Base-by-base conservation (phyloP, 1,140 invertebrate species). In the Zaprionus kolodkinae region DNA sequence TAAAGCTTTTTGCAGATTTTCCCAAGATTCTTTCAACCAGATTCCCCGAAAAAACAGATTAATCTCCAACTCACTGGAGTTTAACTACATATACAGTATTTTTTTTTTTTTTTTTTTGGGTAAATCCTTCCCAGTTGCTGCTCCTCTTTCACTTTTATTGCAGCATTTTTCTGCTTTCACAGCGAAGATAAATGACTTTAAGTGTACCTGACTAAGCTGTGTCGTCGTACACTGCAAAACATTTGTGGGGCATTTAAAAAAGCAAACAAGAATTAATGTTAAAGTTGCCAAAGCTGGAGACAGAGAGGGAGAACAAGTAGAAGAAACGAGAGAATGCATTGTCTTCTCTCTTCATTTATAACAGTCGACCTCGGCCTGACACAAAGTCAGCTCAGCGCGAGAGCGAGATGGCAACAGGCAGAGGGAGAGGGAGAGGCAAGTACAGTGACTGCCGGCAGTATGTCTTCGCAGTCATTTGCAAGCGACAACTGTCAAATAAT, bases 401-500 rank as follows among this genome's bases (percentile, higher is more conserved):
- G 40, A 45, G 38, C 15, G 11, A 33, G 33, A 30, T 13, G 36
- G 35, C 54, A 48, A 63, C 54, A 56, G 54, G 54, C 67, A 70
- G 21, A 52, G 55, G n/a, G n/a, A 60, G 45, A 54, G 21, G 62
- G 25, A 52, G 38, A 12, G 13, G 55, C 35, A 54, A 43, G 43
- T 33, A 66, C 48, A 69, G 45, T 68, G 40, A 35, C 30, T 56
- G 27, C 52, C 63, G 38, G 55, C 45, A 36, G 38, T 45, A 52
- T 59, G 21, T 57, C 65, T 57, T 54, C 6, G n/a, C 43, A 72
- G 76, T 79, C 78, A 79, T 77, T 79, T 73, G 78, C 76, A 72
- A 75, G 79, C 79, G 78, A 87, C 84, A 88, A 88, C 84, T 88
- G 84, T 84, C 81, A 88, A 88, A 88, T 88, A 88, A 88, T 88